These are phyloP conservation scores for Pachyuromys duprasi DNA, from an alignment of 2,797 vertebrate genomes.

Conservation along the genomic window DNA sequence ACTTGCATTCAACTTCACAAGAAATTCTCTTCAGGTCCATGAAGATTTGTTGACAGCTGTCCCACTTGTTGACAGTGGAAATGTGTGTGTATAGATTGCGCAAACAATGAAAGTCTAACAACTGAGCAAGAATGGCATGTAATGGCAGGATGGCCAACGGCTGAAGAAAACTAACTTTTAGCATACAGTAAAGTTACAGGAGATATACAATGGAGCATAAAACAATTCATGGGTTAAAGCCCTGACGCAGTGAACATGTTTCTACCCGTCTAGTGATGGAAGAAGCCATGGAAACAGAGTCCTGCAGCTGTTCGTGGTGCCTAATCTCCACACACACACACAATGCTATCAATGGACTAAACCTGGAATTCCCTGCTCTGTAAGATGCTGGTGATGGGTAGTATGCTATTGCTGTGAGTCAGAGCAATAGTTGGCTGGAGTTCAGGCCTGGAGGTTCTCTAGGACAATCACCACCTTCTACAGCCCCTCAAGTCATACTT, in stretches of 20 bases:
- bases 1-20: slow-evolving; percentile 87
- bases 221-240: slow-evolving; percentile 83
- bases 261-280: slow-evolving; percentile 86
- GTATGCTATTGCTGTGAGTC: slow-evolving; percentile 83
- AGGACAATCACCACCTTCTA: slow-evolving; percentile 58
- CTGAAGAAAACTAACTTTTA: slow-evolving; percentile 81
- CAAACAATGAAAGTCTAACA: slow-evolving; percentile 78
- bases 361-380: slow-evolving; percentile 84
- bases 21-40: slow-evolving; percentile 82
- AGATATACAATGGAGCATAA: slow-evolving; percentile 77
- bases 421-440: slow-evolving; percentile 83
- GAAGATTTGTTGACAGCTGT: slow-evolving; percentile 82
- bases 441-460: slow-evolving; percentile 77
- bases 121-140: slow-evolving; percentile 75
- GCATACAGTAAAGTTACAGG: slow-evolving; percentile 71
- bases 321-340: slow-evolving; percentile 79
- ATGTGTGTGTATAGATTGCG: slow-evolving; percentile 71
- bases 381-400: slow-evolving; percentile 89
- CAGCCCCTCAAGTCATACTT: slow-evolving; percentile 56
- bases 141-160: slow-evolving; percentile 77
- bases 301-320: slow-evolving; percentile 79
- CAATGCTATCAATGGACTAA: slow-evolving; percentile 69
- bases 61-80: slow-evolving; percentile 82
- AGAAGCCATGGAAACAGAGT: slow-evolving; percentile 81
- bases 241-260: slow-evolving; percentile 83